phyloP scores from a whole-genome alignment of 2,888 invertebrate species.

The Peribatodes rhomboidaria region DNA sequence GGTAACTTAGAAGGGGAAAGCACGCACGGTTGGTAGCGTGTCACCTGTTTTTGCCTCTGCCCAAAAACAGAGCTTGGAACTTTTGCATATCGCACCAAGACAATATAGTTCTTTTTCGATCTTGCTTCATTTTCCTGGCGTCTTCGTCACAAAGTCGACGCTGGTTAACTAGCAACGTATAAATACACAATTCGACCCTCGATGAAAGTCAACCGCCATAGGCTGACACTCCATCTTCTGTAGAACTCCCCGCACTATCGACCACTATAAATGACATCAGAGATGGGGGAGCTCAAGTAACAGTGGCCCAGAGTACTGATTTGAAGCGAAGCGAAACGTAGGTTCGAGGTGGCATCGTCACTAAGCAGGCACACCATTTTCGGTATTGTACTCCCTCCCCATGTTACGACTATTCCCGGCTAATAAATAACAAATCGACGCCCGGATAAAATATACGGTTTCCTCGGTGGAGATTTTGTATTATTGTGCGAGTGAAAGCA shows the following conservation, averaged over 20 bases:
- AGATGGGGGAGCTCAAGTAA: conserved; percentile 67
- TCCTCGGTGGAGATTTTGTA: conserved; percentile 75
- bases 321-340: conserved; percentile 72
- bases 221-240: conserved; percentile 64
- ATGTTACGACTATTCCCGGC: conserved; percentile 83
- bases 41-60: conserved; percentile 63
- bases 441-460: conserved; percentile 82
- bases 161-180: conserved; percentile 75
- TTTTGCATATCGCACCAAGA: conserved; percentile 67
- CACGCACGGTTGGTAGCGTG: conserved; percentile 63
- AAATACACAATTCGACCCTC: conserved; percentile 73
- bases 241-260: conserved; percentile 57
- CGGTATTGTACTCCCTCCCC: conserved; percentile 79
- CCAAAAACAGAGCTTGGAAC: conserved; percentile 63
- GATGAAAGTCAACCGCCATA: conserved; percentile 63
- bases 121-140: conserved; percentile 75
- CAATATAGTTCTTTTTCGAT: conserved; percentile 70
- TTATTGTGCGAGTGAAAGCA: conserved; percentile 64
- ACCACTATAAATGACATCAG: conserved; percentile 55
- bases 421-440: conserved; percentile 86
- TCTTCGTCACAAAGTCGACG: conserved; percentile 74
- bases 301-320: conserved; percentile 63
- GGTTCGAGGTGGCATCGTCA: conserved; percentile 75
- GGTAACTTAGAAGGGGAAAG: conserved; percentile 56
- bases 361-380: conserved; percentile 83